Conservation (phyloP, 2,113 vertebrate species). For the Elephantulus edwardii region DNA sequence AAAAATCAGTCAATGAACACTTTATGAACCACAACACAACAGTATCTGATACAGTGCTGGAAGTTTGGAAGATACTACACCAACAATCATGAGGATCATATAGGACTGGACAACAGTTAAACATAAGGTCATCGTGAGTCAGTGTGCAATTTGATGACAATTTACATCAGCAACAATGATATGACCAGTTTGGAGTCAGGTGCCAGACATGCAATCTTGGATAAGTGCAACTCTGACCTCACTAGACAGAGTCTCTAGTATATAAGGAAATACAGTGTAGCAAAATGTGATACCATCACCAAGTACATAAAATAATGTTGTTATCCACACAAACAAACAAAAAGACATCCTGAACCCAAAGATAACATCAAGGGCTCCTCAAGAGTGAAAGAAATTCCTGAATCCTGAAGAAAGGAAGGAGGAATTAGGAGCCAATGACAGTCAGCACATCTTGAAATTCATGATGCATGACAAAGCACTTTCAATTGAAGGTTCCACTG, state of each 20-base stretch:
- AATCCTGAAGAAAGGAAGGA: conserved; percentile 5
- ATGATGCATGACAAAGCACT: neutral
- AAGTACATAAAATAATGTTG: neutral
- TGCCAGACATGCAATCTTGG: neutral
- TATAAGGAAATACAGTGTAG: neutral
- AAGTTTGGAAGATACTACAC: neutral
- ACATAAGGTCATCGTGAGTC: neutral
- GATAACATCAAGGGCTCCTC: neutral
- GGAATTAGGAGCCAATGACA: neutral
- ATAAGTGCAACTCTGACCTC: neutral
- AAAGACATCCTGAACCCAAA: neutral
- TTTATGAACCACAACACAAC: neutral
- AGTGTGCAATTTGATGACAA: neutral
- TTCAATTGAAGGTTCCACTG: too few species aligned
- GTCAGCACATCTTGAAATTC: neutral
- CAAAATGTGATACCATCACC: neutral
- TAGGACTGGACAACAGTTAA: neutral
- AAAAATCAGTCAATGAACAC: neutral
- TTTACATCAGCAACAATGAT: neutral
- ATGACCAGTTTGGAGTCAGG: neutral
- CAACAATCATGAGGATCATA: neutral
- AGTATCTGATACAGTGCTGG: neutral
- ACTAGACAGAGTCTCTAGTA: neutral
- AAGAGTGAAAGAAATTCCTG: conserved; percentile 20
- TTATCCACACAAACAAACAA: neutral